phyloP scores from a whole-genome alignment of 1,140 invertebrate species.

The Periplaneta americana region DNA sequence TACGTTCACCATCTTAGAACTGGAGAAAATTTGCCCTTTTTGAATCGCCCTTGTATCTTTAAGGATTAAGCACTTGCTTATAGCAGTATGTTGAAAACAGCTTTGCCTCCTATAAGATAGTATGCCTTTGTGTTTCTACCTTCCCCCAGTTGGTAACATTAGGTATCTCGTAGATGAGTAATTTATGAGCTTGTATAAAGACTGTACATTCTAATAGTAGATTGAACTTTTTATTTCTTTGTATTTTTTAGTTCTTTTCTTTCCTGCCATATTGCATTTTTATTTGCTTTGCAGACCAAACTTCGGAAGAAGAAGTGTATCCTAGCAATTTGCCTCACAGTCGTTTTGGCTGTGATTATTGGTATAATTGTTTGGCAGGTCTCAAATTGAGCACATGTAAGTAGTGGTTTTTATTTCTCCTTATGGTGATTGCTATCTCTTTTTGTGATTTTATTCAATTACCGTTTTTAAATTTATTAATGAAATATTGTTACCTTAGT shows the following conservation, averaged over 20 bases:
- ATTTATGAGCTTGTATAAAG: background rate
- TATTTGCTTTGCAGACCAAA: slow-evolving; percentile 62
- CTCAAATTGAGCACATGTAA: slow-evolving; percentile 7
- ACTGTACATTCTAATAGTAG: background rate
- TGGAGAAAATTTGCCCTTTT: too few species aligned
- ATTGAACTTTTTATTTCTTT: slow-evolving; percentile 19
- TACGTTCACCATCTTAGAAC: too few species aligned
- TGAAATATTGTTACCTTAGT: too few species aligned
- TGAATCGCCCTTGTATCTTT: too few species aligned
- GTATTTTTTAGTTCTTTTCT: slow-evolving; percentile 19
- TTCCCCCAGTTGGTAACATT: too few species aligned
- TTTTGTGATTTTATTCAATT: background rate
- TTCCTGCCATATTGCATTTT: slow-evolving; percentile 19
- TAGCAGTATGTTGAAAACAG: too few species aligned
- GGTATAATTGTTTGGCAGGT: slow-evolving; percentile 55
- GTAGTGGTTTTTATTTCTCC: background rate
- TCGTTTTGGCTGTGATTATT: slow-evolving; percentile 65
- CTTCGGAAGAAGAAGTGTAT: slow-evolving; percentile 82
- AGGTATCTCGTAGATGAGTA: background rate
- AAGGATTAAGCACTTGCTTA: too few species aligned
- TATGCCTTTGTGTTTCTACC: too few species aligned
- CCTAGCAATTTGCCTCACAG: slow-evolving; percentile 55
- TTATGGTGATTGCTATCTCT: background rate
- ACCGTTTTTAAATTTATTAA: too few species aligned
- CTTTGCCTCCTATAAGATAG: too few species aligned